A percentile compares a stretch with the other conserved stretches of the same genome.
Conservation (phyloP, 2,888 invertebrate genomes). For the Acrobasis consociella region DNA sequence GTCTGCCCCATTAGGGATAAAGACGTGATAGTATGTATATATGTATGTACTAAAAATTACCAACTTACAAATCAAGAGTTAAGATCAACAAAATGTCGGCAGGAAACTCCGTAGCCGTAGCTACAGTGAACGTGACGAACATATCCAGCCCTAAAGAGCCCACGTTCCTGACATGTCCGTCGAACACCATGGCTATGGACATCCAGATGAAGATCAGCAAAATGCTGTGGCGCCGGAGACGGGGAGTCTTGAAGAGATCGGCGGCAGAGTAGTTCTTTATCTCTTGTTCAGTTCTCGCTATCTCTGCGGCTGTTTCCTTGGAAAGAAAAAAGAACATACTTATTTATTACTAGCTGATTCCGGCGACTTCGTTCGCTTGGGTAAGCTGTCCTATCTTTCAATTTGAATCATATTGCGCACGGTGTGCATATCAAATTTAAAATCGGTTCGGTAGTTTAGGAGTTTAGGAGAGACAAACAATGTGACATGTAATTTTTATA, state of each 20-base stretch:
- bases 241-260: constrained; percentile 90
- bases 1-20: too few species aligned
- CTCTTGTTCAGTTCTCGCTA: constrained; percentile 87
- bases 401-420: too few species aligned
- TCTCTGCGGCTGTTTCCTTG: constrained; percentile 85
- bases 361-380: too few species aligned
- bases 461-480: too few species aligned
- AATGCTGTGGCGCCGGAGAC: constrained; percentile 87
- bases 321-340: constrained; percentile 34
- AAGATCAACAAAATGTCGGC: constrained; percentile 90
- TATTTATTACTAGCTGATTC: too few species aligned
- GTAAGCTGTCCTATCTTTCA: too few species aligned
- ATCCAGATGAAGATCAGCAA: constrained; percentile 92
- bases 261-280: constrained; percentile 88
- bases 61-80: constrained; percentile 83
- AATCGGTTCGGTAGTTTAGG: too few species aligned
- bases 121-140: constrained; percentile 92
- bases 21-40: too few species aligned
- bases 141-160: constrained; percentile 90
- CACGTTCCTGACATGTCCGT: constrained; percentile 94
- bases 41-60: too few species aligned
- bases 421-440: too few species aligned
- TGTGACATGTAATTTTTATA: too few species aligned
- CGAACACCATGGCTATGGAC: constrained; percentile 92
- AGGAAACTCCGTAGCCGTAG: constrained; percentile 91